Percentiles rank a stretch among this genome's conserved stretches.
Evolutionary conservation across 2,113 vertebrate genomes (phyloP).

Genomic region (Aspiorhynchus laticeps): DNA sequence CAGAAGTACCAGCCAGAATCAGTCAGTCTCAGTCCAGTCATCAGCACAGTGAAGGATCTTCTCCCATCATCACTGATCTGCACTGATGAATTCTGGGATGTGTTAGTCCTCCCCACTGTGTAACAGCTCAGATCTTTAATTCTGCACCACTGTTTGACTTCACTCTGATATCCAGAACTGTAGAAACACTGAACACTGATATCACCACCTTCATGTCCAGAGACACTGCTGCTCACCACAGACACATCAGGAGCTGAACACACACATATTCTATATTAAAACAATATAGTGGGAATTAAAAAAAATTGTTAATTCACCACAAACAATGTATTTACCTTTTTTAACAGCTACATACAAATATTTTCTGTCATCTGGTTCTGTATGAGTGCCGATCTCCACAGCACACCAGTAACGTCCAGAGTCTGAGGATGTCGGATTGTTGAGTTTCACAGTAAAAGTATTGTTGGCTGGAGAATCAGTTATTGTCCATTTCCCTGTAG

Average conservation of each 20-base stretch:
- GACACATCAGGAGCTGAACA: conserved; percentile 36
- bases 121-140: neutral
- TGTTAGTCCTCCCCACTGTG: neutral
- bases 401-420: conserved; percentile 37
- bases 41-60: conserved; percentile 59
- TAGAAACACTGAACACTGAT: conserved; percentile 55
- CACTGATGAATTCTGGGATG: conserved; percentile 20
- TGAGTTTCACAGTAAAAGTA: conserved; percentile 49
- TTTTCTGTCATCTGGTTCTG: neutral
- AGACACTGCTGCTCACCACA: conserved; percentile 44
- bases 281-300: neutral
- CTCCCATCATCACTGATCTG: conserved; percentile 64
- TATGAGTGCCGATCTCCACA: neutral
- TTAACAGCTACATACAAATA: neutral
- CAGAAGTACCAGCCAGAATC: conserved; percentile 59
- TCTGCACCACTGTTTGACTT: conserved; percentile 46
- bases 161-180: conserved; percentile 2
- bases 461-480: conserved; percentile 36
- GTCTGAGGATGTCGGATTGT: neutral
- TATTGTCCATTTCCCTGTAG: conserved; percentile 13
- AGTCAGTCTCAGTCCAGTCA: conserved; percentile 59
- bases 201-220: conserved; percentile 28
- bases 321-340: conserved; percentile 11
- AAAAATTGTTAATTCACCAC: neutral
- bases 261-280: neutral